Percentiles rank a stretch among this genome's conserved stretches.
Evolutionary conservation across 2,888 invertebrate genomes (phyloP).

Genomic region (Anoncus sp.): DNA sequence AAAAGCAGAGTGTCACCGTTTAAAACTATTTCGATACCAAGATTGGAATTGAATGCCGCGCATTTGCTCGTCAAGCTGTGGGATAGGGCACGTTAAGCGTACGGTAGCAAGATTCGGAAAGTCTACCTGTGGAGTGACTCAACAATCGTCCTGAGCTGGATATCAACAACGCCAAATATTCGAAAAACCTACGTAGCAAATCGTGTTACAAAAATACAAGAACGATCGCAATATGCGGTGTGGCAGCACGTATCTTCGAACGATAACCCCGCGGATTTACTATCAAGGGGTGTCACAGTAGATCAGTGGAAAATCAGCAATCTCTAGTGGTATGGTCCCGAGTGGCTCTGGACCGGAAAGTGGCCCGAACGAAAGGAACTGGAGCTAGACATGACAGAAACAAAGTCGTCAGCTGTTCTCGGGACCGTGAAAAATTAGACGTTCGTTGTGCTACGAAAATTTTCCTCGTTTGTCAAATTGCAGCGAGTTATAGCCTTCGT

Average conservation of each 20-base stretch:
- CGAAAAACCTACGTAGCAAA: constrained; percentile 56
- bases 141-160: constrained; percentile 63
- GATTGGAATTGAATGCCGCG: constrained; percentile 57
- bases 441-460: constrained; percentile 9
- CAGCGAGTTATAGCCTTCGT: constrained; percentile 39
- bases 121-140: constrained; percentile 62
- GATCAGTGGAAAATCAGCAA: not conserved
- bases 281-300: constrained; percentile 50
- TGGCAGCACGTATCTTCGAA: constrained; percentile 48
- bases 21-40: constrained; percentile 51
- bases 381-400: constrained; percentile 4
- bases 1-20: constrained; percentile 59
- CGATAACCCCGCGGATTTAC: constrained; percentile 54
- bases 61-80: constrained; percentile 37
- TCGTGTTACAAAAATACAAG: constrained; percentile 59
- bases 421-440: constrained; percentile 8
- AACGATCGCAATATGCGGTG: not conserved
- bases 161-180: constrained; percentile 46
- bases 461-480: constrained; percentile 9
- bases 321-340: constrained; percentile 55
- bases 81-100: constrained; percentile 10
- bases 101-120: constrained; percentile 33
- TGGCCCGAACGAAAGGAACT: constrained; percentile 7
- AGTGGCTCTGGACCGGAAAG: constrained; percentile 41
- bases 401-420: constrained; percentile 4